Evolutionary conservation across 2,113 vertebrate species (phyloP).

Genomic region (human): GRCh38 chr20:46243501-46244000

Average conservation of each 20-base stretch:
- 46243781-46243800: fast-evolving
- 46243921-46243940: not conserved
- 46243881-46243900: not conserved
- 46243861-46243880: not conserved
- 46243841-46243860: not conserved
- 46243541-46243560: constrained; percentile 90
- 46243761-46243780: not conserved
- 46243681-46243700: not conserved
- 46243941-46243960: not conserved
- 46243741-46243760: not conserved
- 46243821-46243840: not conserved
- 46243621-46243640: constrained; percentile 54
- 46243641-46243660: constrained; percentile 70
- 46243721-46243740: not conserved
- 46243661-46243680: not conserved
- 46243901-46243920: not conserved
- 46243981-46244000: not conserved
- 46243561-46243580: constrained; percentile 87
- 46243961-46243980: not conserved
- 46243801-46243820: not conserved
- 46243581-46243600: constrained; percentile 83
- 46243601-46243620: constrained; percentile 20
- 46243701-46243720: not conserved
- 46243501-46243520: constrained; percentile 90
- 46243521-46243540: constrained; percentile 90